These are phyloP conservation scores for Euura lappo DNA, from an alignment of 1,140 invertebrate genomes.

Conservation along the genomic window DNA sequence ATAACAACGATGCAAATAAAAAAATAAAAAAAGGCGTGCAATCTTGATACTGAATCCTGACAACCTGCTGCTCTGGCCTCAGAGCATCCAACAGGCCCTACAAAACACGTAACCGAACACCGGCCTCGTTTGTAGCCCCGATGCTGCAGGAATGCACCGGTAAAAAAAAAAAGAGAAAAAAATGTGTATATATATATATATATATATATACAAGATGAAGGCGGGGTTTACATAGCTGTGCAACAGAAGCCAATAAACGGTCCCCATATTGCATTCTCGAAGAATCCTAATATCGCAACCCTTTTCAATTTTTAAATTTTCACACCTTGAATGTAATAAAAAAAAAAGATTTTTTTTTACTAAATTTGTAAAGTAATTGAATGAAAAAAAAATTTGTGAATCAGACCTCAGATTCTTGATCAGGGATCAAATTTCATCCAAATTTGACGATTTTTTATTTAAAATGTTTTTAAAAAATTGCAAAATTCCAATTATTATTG, in stretches of 20 bases:
- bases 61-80: background rate
- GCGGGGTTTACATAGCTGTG: too few relatives aligned
- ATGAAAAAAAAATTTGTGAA: background rate
- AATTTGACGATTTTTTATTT: background rate
- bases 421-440: background rate
- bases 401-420: background rate
- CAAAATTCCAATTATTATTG: background rate
- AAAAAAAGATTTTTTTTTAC: background rate
- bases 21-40: background rate
- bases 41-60: constrained; percentile 3
- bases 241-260: background rate
- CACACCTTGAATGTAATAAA: background rate
- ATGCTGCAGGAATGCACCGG: background rate
- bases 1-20: background rate
- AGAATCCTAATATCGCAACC: background rate
- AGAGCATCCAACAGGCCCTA: background rate
- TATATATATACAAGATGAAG: too few relatives aligned
- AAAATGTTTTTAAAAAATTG: background rate
- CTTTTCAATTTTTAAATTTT: background rate
- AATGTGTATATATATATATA: too few relatives aligned
- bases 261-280: background rate
- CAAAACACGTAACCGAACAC: background rate
- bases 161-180: background rate
- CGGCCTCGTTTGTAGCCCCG: background rate
- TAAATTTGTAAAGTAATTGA: background rate